These are phyloP conservation scores for Agapornis canus DNA, from an alignment of 2,797 vertebrate genomes.

Conservation along the genomic window DNA sequence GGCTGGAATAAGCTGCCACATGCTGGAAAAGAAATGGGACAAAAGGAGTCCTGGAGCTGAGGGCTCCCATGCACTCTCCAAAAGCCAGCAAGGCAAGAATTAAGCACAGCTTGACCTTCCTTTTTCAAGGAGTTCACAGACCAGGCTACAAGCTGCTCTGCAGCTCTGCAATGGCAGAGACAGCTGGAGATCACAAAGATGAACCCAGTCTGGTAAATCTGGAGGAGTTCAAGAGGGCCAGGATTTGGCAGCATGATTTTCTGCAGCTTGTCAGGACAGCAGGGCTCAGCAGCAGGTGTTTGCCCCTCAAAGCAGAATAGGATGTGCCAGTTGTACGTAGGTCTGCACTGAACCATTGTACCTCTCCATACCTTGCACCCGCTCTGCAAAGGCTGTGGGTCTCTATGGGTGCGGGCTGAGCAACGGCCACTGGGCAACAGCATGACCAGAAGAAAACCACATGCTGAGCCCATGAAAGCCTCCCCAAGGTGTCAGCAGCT, in stretches of 20 bases:
- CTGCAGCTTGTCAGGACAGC: accelerated
- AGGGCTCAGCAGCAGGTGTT: background rate
- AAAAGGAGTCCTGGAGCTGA: background rate
- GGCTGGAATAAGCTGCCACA: background rate
- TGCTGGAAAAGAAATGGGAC: background rate
- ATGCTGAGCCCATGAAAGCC: background rate
- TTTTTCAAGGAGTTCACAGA: background rate
- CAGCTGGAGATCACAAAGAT: background rate
- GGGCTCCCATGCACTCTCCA: background rate
- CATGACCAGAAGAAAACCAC: background rate
- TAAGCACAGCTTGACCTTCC: background rate
- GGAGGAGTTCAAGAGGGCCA: background rate
- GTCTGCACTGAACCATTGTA: background rate
- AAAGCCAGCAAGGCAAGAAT: background rate
- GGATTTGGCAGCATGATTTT: background rate
- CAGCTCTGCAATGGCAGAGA: background rate
- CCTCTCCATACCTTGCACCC: background rate
- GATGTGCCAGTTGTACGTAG: background rate
- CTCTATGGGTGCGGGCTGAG: accelerated
- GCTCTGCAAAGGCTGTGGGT: background rate
- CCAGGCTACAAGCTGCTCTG: background rate
- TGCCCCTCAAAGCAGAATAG: background rate
- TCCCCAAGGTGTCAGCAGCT: background rate
- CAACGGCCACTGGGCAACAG: accelerated
- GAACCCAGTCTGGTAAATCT: background rate